Evolutionary conservation across 2,113 vertebrate genomes (phyloP), one percentile per base, ranked within the genome.

Genomic region (Chauna torquata): DNA sequence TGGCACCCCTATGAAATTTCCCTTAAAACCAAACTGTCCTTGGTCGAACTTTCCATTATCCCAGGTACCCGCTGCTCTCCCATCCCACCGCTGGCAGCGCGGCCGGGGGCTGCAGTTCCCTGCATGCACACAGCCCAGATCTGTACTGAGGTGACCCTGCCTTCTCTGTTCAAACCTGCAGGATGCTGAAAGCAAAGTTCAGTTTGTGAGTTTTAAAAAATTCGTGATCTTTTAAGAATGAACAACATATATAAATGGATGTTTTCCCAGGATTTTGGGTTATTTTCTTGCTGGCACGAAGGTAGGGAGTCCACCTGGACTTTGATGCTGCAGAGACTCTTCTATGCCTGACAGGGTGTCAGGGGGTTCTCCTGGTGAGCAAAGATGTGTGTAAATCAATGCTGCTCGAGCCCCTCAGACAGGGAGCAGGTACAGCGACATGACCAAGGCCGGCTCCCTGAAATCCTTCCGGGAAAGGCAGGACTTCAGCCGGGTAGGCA

Each of bases 61-160:
- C 69, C 74, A 5, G 1, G 16, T n/a, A 16, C 34, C 36, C 7
- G 13, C 55, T 74, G 55, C 42, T 20, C 28, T 90, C 40, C 30
- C 77, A 40, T 8, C 38, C 52, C 57, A 58, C 0, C 0, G 5
- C 71, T 72, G 44, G 49, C 81, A 89, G 50, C 45, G 47, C 0
- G 0, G 38, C 58, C 81, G 23, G 32, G 18, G 59, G 40, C 36
- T 8, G 30, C 32, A 45, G 27, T 49, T 59, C 44, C 58, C 4
- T 9, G 11, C 17, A 3, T 45, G 14, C 47, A 19, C 64, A 38
- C 27, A 49, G 71, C n/a, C 50, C 52, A 79, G 14, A 75, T 45
- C 57, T 14, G 1, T 78, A 42, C 42, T 5, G 34, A 32, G 10
- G 32, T 0, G 0, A 23, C 55, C 47, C 40, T 0, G 0, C 69